phyloP scores from a whole-genome alignment of 2,888 invertebrate genomes.

The Cheilosia vernalis region DNA sequence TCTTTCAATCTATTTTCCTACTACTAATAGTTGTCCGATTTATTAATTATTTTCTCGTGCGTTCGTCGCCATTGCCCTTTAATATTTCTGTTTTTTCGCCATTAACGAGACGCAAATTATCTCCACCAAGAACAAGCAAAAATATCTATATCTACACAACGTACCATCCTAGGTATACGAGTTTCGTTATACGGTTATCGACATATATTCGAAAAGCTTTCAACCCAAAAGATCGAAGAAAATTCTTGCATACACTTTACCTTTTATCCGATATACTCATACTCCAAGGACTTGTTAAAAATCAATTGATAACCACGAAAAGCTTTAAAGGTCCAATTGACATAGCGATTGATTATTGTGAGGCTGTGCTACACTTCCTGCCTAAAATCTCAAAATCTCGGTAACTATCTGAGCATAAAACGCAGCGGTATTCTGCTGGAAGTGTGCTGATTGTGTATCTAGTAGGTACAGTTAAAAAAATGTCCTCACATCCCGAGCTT shows the following conservation, averaged over 20 bases:
- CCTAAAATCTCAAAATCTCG: conserved; percentile 27
- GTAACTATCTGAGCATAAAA: conserved; percentile 1
- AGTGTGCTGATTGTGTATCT: conserved; percentile 6
- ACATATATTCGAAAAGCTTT: conserved; percentile 10
- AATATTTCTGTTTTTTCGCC: conserved; percentile 12
- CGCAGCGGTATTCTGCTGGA: neutral
- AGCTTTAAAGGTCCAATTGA: conserved; percentile 3
- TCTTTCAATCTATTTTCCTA: conserved; percentile 57
- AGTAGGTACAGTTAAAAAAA: conserved; percentile 28
- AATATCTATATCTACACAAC: conserved; percentile 5
- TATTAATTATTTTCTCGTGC: conserved; percentile 18
- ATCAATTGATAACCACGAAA: conserved; percentile 53
- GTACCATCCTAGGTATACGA: neutral
- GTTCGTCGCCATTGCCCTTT: conserved; percentile 17
- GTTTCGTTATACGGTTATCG: conserved; percentile 23
- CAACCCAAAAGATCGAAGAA: neutral
- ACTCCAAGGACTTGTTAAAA: conserved; percentile 33
- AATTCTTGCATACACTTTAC: conserved; percentile 1
- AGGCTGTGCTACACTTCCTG: neutral
- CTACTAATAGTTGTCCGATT: conserved; percentile 33
- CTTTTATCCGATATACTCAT: conserved; percentile 16
- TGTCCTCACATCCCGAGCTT: conserved; percentile 15
- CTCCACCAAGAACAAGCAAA: neutral
- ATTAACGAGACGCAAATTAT: conserved; percentile 21
- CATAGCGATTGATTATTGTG: neutral